A percentile compares a stretch with the other conserved stretches of the same genome.
These are phyloP conservation scores for Caradrina kadenii DNA, from an alignment of 2,888 invertebrate genomes.

Conservation along the genomic window DNA sequence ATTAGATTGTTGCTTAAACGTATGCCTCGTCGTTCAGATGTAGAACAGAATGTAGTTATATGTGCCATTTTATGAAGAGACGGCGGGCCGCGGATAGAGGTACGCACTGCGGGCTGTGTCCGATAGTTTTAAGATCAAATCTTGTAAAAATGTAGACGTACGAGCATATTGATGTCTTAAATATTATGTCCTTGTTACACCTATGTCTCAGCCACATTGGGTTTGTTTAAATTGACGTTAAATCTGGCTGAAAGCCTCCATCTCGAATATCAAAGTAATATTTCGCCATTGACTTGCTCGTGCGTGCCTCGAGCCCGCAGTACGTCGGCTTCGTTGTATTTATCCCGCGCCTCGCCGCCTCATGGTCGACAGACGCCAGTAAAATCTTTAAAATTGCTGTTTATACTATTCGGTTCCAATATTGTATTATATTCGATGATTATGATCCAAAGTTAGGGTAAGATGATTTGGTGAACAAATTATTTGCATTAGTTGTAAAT, in stretches of 20 bases:
- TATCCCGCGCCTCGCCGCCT: conserved; percentile 33
- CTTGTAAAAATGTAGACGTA: conserved; percentile 6
- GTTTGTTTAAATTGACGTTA: conserved; percentile 16
- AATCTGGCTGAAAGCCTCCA: conserved; percentile 24
- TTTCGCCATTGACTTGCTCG: conserved; percentile 1
- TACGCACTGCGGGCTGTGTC: neutral
- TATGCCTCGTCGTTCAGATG: conserved; percentile 55
- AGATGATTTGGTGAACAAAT: conserved; percentile 70
- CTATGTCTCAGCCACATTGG: conserved; percentile 1
- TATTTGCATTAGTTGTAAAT: conserved; percentile 79
- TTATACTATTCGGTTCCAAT: conserved; percentile 56
- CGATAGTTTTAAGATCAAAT: conserved; percentile 20
- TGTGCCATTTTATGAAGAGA: conserved; percentile 65
- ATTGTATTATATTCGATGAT: conserved; percentile 65
- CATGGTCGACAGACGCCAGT: conserved; percentile 54
- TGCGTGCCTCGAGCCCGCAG: neutral
- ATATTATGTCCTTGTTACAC: conserved; percentile 23
- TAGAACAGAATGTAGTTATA: conserved; percentile 57
- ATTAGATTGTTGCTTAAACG: conserved; percentile 70
- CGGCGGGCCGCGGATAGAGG: conserved; percentile 25
- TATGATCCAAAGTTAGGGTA: conserved; percentile 78
- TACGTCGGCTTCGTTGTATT: neutral
- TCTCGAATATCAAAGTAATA: conserved; percentile 36
- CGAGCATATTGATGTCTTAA: conserved; percentile 19
- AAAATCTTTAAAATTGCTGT: conserved; percentile 61